phyloP scores from a whole-genome alignment of 2,113 vertebrate genomes.

The Sebastes fasciatus region DNA sequence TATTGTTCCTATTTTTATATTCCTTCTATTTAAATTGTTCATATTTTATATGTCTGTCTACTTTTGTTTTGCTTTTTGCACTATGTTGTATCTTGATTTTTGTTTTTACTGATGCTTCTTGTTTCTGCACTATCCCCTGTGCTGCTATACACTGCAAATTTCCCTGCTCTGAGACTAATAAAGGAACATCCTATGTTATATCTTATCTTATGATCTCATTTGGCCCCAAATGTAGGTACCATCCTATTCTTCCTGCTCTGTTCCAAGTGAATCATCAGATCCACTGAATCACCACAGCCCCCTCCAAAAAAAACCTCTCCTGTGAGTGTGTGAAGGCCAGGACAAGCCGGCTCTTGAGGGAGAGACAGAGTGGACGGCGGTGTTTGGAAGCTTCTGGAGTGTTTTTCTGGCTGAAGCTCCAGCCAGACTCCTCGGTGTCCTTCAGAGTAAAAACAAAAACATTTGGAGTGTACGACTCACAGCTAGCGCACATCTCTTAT shows the following conservation, averaged over 20 bases:
- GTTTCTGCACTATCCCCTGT: too few species aligned
- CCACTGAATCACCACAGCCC: constrained; percentile 13
- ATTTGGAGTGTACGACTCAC: constrained; percentile 70
- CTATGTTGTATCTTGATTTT: too few species aligned
- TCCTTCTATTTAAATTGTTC: too few species aligned
- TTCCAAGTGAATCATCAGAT: constrained; percentile 41
- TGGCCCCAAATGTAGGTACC: too few species aligned
- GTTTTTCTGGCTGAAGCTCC: constrained; percentile 73
- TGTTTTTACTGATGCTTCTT: too few species aligned
- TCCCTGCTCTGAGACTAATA: too few species aligned
- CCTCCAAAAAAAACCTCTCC: neutral
- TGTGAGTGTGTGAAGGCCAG: constrained; percentile 44
- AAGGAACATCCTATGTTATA: too few species aligned
- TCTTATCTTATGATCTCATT: too few species aligned
- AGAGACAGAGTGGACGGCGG: constrained; percentile 44
- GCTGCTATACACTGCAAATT: too few species aligned
- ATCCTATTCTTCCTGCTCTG: constrained; percentile 10
- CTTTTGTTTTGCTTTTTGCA: too few species aligned
- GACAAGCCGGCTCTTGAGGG: constrained; percentile 41
- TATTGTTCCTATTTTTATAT: too few species aligned
- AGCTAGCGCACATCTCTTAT: constrained; percentile 75
- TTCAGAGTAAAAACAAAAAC: constrained; percentile 81
- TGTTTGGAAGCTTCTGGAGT: constrained; percentile 75
- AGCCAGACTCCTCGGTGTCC: constrained; percentile 74
- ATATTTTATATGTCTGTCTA: too few species aligned